phyloP scores from a whole-genome alignment of 2,888 invertebrate genomes.

The Eristalis arbustorum region DNA sequence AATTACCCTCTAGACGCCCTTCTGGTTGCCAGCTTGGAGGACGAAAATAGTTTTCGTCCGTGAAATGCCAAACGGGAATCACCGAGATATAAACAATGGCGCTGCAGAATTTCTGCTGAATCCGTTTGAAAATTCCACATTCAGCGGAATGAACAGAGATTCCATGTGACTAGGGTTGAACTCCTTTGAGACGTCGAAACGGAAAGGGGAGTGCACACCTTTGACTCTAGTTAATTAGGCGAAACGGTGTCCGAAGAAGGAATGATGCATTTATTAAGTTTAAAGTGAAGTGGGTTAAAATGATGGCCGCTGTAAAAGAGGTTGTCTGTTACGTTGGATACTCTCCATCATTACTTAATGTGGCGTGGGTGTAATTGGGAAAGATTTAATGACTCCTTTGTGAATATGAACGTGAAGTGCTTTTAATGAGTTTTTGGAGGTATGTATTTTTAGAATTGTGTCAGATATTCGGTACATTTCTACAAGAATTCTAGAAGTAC shows the following conservation, averaged over 20 bases:
- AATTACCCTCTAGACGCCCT: conserved; percentile 26
- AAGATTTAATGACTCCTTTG: not conserved
- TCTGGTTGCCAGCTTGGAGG: not conserved
- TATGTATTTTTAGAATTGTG: no score
- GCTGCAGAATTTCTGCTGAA: conserved; percentile 54
- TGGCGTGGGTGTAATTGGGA: not conserved
- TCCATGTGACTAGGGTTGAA: conserved; percentile 40
- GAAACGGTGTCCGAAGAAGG: not conserved
- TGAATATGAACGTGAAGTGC: not conserved
- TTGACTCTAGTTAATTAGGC: not conserved
- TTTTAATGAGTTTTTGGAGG: not conserved
- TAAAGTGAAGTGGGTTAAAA: not conserved
- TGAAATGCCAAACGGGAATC: conserved; percentile 18
- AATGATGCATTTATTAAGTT: not conserved
- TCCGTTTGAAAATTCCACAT: conserved; percentile 49
- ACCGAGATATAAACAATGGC: conserved; percentile 22
- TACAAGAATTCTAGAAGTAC: no score
- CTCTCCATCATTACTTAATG: not conserved
- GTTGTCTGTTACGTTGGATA: not conserved
- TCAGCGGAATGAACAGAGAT: conserved; percentile 66
- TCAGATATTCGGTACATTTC: no score
- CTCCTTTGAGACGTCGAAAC: not conserved
- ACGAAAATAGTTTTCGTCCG: conserved; percentile 26
- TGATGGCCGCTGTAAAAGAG: not conserved
- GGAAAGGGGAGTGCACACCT: not conserved